Base-by-base conservation (phyloP, 30 jellyfish, hydroid and myxozoan genomes). In the Nemopilema nomurai region DNA sequence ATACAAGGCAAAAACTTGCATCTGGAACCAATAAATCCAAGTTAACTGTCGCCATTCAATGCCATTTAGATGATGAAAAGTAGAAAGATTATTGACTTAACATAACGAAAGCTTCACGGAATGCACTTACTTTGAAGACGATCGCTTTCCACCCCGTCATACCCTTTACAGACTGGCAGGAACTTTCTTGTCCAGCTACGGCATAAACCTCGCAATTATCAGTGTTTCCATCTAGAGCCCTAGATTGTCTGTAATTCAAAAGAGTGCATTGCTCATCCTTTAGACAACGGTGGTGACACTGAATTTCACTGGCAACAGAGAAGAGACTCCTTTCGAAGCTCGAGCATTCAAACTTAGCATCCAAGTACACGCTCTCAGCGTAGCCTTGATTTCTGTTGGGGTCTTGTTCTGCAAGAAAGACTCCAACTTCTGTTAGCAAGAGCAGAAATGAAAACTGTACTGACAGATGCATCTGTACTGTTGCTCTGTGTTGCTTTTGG, bases 111-210 rank as follows among this genome's bases (percentile, higher is more conserved):
- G 9, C 57, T n/a, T n/a, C n/a, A n/a, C n/a, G n/a, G n/a, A n/a
- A n/a, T n/a, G 49, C 3, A 20, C 1, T 20, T 67, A 67, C 77
- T 49, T 67, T 26, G 3, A 67, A 26, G 8, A 67, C 18, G 8
- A 67, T 18, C 24, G 77, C 77, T 26, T 16, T 67, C 77, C 77
- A 67, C 3, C 77, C 77, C 19, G 28, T 67, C 77, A 67, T 67
- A 18, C 31, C 77, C 24, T 67, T 23, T 1, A 67, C 50, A n/a
- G 77, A 67, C n/a, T 31, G 28, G 49, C 77, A 67, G 3, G 49
- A 1, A 26, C 22, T 67, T 1, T 67, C 77, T 18, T 67, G 22
- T 21, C 18, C 49, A 3, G 77, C 1, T 16, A 20, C 1, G 77
- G 50, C 50, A 23, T 1, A 67, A 67, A 67, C 49, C 18, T 67